Conservation (phyloP, 2,113 vertebrate species). For the Crypturellus undulatus region DNA sequence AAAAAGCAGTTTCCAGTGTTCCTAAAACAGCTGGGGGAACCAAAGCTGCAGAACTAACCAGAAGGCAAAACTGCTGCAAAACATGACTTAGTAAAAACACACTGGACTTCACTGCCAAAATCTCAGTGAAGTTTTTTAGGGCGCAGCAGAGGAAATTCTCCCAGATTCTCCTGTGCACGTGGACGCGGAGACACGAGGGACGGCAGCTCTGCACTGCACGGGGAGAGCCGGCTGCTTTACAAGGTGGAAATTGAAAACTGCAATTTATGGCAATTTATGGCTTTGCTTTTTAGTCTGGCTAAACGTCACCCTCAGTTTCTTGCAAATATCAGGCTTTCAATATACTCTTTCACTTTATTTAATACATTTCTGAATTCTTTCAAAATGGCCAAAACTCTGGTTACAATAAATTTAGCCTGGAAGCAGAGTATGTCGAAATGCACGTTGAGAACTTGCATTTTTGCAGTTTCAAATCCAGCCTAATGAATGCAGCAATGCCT, state of each 20-base stretch:
- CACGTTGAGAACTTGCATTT: not conserved
- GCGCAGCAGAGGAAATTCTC: not conserved
- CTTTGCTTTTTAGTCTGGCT: not conserved
- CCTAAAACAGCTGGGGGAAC: not conserved
- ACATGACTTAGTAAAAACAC: not conserved
- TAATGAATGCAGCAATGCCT: not conserved
- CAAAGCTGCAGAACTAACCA: not conserved
- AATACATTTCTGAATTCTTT: not conserved
- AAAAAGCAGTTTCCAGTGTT: not conserved
- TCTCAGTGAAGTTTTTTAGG: not conserved
- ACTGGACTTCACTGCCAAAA: not conserved
- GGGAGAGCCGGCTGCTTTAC: not conserved
- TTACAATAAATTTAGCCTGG: not conserved
- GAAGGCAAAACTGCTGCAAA: not conserved
- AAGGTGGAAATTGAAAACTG: not conserved
- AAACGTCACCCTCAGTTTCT: not conserved
- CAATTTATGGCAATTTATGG: not conserved
- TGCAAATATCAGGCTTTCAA: not conserved
- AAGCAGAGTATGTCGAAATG: not conserved
- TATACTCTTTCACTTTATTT: not conserved
- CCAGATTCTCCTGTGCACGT: not conserved
- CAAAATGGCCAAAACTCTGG: not conserved
- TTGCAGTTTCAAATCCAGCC: not conserved
- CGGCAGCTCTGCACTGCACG: not conserved
- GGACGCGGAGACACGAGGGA: rapidly evolving